Evolutionary conservation across 1,140 invertebrate species (phyloP).

Genomic region (Drosophila guanche): DNA sequence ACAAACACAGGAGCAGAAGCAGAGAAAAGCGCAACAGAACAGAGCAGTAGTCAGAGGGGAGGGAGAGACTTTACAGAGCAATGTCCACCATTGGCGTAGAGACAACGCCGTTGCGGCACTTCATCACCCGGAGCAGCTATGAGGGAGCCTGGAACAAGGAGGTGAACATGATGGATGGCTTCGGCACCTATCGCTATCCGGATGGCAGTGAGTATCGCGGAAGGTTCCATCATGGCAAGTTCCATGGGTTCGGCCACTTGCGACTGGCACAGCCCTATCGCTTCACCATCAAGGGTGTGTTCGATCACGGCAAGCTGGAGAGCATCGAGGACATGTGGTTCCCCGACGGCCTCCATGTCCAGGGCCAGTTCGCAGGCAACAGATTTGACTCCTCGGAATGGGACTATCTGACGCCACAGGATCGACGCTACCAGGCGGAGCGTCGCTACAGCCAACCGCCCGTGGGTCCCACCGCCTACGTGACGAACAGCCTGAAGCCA

Average conservation of each 20-base stretch:
- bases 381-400: constrained; percentile 48
- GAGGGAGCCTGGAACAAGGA: constrained; percentile 57
- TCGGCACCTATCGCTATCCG: constrained; percentile 68
- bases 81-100: not conserved
- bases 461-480: constrained; percentile 59
- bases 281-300: constrained; percentile 67
- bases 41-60: not conserved
- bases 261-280: constrained; percentile 55
- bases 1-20: too few relatives aligned
- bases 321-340: constrained; percentile 72
- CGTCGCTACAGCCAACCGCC: constrained; percentile 52
- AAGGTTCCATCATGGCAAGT: constrained; percentile 50
- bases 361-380: constrained; percentile 31
- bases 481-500: constrained; percentile 41
- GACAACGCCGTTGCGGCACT: constrained; percentile 8
- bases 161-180: constrained; percentile 69
- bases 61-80: too few relatives aligned
- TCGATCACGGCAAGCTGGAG: constrained; percentile 48
- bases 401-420: constrained; percentile 56
- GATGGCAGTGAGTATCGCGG: constrained; percentile 75
- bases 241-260: constrained; percentile 68
- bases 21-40: not conserved
- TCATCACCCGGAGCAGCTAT: constrained; percentile 63
- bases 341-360: constrained; percentile 56
- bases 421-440: constrained; percentile 67